Base-by-base conservation (phyloP, 2,797 vertebrate genomes). In the Bovichtus diacanthus region DNA sequence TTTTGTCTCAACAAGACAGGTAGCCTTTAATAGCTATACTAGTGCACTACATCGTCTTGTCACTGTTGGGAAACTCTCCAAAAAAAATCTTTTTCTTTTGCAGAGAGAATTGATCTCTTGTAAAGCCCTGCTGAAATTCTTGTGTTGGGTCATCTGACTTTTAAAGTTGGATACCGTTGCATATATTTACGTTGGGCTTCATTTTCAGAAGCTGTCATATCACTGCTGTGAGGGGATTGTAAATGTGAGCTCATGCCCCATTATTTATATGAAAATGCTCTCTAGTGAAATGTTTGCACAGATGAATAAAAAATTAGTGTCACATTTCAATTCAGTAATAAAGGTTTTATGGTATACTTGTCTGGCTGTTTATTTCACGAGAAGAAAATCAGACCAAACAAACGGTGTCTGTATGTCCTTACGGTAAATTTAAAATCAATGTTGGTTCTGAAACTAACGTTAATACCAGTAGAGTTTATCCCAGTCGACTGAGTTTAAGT, bases 41-140 rank as follows among this genome's bases (percentile, higher is more conserved):
- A 70, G 93, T 94, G 94, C 93, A 93, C 94, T 94, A 93, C 77
- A 38, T 85, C n/a, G 92, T 93, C 92, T 88, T 62, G 80, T 92
- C 90, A 93, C 92, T 94, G 93, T 86, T 75, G 66, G 65, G 67
- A 70, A 58, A 69, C 41, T 31, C 49, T 75, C 43, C 70, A 47
- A 43, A 81, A 72, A 56, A 46, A 49, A 5, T 71, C 21, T 60
- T 75, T 9, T 58, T 82, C 34, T 72, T 75, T 64, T 58, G 56
- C 49, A 9, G 6, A 49, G 68, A 75, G 34, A 16, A 25, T 83
- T 16, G 5, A 2, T 67, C 38, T 51, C 63, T 77, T 50, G 49
- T 1, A 53, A 72, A 71, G 50, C 78, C 80, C 80, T 83, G 63
- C 76, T 88, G 84, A 79, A 69, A 55, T 49, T 71, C 27, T 70